These are phyloP conservation scores for Loriculus beryllinus DNA, from an alignment of 2,797 vertebrate species.

Conservation along the genomic window DNA sequence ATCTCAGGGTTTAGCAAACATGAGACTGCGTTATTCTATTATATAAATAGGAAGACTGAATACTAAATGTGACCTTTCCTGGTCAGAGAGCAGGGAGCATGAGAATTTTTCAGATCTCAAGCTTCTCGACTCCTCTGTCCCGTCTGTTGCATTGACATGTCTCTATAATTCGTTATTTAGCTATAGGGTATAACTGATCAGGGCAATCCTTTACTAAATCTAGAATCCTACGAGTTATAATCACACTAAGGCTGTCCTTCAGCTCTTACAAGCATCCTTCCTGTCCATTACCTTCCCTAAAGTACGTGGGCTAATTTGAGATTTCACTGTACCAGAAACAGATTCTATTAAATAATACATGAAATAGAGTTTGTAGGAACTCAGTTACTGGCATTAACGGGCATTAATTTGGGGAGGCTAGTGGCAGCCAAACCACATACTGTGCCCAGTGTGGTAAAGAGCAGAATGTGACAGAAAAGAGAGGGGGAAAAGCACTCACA, in stretches of 20 bases:
- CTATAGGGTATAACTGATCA: background rate
- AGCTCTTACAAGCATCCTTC: background rate
- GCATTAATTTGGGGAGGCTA: background rate
- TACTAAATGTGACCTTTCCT: constrained; percentile 1
- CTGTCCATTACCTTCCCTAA: background rate
- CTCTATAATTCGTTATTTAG: constrained; percentile 18
- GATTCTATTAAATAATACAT: background rate
- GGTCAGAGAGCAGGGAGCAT: background rate
- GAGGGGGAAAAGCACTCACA: background rate
- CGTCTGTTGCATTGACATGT: background rate
- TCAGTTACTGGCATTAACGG: background rate
- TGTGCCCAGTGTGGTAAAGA: background rate
- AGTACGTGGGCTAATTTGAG: background rate
- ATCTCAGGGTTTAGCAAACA: background rate
- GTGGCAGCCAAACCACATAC: background rate
- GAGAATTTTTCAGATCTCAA: background rate
- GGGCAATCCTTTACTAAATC: background rate
- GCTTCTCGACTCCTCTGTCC: background rate
- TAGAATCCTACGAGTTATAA: background rate
- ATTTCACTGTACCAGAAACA: background rate
- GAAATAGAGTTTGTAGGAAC: background rate
- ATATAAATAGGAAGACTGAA: background rate
- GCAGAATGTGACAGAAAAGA: background rate
- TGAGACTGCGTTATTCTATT: background rate
- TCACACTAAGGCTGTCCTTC: background rate